Conservation (phyloP, 2,797 vertebrate genomes). For the Pantherophis alleghaniensis region DNA sequence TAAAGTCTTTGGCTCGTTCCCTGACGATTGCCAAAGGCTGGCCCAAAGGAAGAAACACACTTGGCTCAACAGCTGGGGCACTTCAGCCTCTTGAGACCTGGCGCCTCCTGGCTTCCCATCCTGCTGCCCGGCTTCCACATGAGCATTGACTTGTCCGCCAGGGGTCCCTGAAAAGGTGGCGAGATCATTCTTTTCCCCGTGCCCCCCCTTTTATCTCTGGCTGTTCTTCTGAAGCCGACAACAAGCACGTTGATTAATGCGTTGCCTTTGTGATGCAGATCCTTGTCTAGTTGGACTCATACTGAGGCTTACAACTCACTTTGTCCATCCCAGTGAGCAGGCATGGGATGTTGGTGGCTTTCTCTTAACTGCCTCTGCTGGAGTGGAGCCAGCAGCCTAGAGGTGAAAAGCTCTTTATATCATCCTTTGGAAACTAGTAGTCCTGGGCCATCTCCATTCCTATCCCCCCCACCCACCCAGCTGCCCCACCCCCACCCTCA, state of each 20-base stretch:
- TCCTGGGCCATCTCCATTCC: neutral
- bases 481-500: neutral
- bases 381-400: constrained; percentile 63
- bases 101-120: neutral
- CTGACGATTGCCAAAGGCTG: neutral
- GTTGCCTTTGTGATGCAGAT: constrained; percentile 62
- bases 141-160: neutral
- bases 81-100: neutral
- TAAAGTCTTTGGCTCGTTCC: neutral
- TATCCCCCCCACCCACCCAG: neutral
- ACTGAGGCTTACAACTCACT: constrained; percentile 63
- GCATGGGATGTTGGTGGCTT: constrained; percentile 70
- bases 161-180: neutral
- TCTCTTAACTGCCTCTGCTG: constrained; percentile 65
- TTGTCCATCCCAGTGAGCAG: constrained; percentile 62
- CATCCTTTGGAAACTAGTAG: constrained; percentile 57
- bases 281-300: constrained; percentile 55
- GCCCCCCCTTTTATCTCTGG: neutral
- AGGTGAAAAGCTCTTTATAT: constrained; percentile 70
- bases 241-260: constrained; percentile 43
- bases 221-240: constrained; percentile 33
- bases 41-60: neutral
- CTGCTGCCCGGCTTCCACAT: neutral
- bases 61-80: neutral
- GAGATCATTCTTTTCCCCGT: constrained; percentile 7